These are phyloP conservation scores for Equus przewalskii DNA, from an alignment of 2,113 vertebrate species.

Conservation along the genomic window DNA sequence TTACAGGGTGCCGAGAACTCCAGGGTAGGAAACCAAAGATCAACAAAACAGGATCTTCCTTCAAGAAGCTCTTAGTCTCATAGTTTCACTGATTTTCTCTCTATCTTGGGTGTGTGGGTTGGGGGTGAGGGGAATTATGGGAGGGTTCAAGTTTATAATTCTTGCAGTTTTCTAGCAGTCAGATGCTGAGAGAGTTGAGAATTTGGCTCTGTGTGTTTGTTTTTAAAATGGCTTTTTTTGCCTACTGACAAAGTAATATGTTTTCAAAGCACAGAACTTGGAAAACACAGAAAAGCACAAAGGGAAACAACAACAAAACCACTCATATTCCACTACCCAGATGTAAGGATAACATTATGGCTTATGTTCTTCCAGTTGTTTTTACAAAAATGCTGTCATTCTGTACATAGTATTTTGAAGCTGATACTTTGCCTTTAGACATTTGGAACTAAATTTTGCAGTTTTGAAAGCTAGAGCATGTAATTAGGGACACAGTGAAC, in stretches of 20 bases:
- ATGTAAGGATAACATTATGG: conserved; percentile 42
- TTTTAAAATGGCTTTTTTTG: conserved; percentile 57
- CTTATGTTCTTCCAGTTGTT: conserved; percentile 48
- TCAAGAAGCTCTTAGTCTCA: conserved; percentile 44
- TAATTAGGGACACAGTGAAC: not conserved
- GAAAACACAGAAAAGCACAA: conserved; percentile 66
- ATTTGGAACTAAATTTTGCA: not conserved
- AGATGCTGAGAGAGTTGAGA: conserved; percentile 64
- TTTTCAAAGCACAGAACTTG: conserved; percentile 66
- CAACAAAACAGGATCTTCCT: not conserved
- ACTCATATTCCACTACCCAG: not conserved
- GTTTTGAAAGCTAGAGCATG: conserved; percentile 15
- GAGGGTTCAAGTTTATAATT: not conserved
- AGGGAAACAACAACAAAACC: conserved; percentile 50
- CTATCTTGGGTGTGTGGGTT: not conserved
- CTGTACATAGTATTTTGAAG: conserved; percentile 27
- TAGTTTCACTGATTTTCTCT: conserved; percentile 33
- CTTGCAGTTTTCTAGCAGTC: conserved; percentile 45
- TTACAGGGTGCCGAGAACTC: not conserved
- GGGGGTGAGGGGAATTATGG: not conserved
- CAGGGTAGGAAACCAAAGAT: not conserved
- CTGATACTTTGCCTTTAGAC: conserved; percentile 43
- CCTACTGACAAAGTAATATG: conserved; percentile 61
- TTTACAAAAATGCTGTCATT: conserved; percentile 14
- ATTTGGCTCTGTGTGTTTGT: conserved; percentile 66